Conservation (phyloP, 2,113 vertebrate species). For the Plecotus auritus region DNA sequence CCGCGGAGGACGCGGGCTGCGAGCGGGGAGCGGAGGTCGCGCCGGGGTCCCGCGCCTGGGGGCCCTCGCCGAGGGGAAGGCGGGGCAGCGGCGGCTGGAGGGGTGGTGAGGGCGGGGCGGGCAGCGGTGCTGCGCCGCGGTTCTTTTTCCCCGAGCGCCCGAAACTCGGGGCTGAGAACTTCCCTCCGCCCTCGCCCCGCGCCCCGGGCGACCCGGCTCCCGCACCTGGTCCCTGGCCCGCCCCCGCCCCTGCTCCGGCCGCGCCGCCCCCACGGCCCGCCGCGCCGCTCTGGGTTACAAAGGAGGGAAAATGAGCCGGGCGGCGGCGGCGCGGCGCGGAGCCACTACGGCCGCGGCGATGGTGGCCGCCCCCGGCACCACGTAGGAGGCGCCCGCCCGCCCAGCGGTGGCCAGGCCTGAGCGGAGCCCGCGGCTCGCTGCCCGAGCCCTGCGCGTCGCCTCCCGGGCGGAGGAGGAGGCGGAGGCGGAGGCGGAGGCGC, state of each 20-base stretch:
- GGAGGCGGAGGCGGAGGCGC: constrained; percentile 39
- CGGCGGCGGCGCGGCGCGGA: constrained; percentile 46
- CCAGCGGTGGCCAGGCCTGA: constrained; percentile 3
- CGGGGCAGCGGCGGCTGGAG: neutral
- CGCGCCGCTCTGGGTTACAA: constrained; percentile 33
- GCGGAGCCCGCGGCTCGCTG: neutral
- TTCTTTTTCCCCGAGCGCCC: neutral
- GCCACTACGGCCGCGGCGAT: neutral
- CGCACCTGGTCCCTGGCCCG: neutral
- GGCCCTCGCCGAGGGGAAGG: neutral
- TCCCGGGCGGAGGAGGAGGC: neutral
- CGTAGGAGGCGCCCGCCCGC: constrained; percentile 31
- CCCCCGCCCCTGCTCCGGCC: neutral
- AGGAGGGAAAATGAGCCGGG: constrained; percentile 63
- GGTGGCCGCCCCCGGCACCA: constrained; percentile 50
- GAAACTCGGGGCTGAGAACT: constrained; percentile 20
- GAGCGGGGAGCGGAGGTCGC: neutral
- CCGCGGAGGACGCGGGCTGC: neutral
- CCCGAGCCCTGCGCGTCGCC: constrained; percentile 31
- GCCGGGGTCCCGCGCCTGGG: neutral
- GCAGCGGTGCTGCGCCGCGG: neutral
- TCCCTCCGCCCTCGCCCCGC: neutral
- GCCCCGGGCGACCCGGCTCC: neutral
- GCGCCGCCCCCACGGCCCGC: neutral
- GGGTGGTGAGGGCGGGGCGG: neutral